Evolutionary conservation across 2,888 invertebrate species (phyloP), one percentile per base, ranked within the genome.

Genomic region (Allygus modestus): DNA sequence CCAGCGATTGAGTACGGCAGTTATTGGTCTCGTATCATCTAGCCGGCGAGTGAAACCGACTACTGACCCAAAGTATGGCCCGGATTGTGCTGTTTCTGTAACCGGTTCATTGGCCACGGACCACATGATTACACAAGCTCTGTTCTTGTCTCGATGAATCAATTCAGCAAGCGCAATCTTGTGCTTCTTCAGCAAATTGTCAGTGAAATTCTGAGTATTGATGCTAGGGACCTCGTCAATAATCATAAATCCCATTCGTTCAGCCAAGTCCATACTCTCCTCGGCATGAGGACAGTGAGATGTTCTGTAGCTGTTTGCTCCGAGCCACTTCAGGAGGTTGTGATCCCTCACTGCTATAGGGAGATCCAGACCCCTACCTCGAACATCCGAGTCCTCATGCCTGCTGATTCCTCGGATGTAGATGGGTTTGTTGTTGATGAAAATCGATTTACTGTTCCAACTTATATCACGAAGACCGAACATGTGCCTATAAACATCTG

Each of bases 211-310:
- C 94, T 95, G 95, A 5, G 97, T 95, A 89, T 98, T 96, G 12
- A 98, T 98, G 85, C 97, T 97, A 0, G 99, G 98, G 88, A 97
- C 97, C 90, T 99, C 99, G 89, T 98, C 96, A 86, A 99, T 97
- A 77, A 99, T 95, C 92, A 98, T 97, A 88, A 99, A 97, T 37
- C 99, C 99, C 85, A 96, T 93, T 88, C 95, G 94, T 90, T 99
- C 99, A 0, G 98, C 98, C 89, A 97, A 93, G 89, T 98, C 97
- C 93, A 99, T 96, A 77, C 98, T 96, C 91, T 99, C 98, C 88
- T 99, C 99, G 0, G 98, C 97, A 90, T 99, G 99, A 0, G 99
- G 99, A 91, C 99, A 99, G 90, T 99, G 99, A 0, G 99, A 98
- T 0, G 99, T 99, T 41, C 99, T 93, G 91, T 97, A 98, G 0